Evolutionary conservation across 1,140 invertebrate genomes (phyloP).

Genomic region (Pinna nobilis): DNA sequence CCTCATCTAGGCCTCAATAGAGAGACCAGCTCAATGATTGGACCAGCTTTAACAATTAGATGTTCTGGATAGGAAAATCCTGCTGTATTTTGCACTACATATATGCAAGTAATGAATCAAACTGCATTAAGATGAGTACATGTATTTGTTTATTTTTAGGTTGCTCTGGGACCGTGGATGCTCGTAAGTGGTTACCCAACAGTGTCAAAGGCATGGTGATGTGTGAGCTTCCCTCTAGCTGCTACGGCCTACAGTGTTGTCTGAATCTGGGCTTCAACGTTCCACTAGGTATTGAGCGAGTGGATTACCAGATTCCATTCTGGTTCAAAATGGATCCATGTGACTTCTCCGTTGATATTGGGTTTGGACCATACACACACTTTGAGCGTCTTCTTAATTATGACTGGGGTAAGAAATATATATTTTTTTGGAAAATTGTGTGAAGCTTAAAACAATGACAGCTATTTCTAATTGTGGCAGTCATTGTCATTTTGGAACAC

Average conservation of each 20-base stretch:
- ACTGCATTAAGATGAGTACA: not conserved
- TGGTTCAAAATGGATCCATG: slow-evolving; percentile 51
- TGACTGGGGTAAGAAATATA: slow-evolving; percentile 33
- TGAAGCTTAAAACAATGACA: too few relatives aligned
- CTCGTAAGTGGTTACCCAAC: slow-evolving; percentile 37
- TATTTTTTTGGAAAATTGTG: too few relatives aligned
- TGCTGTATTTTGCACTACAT: too few relatives aligned
- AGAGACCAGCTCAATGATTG: too few relatives aligned
- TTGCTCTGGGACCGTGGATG: slow-evolving; percentile 46
- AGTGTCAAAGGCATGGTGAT: slow-evolving; percentile 31
- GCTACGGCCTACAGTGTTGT: slow-evolving; percentile 54
- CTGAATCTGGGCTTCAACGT: slow-evolving; percentile 45
- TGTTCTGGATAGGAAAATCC: too few relatives aligned
- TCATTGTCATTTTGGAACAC: too few relatives aligned
- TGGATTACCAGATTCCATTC: slow-evolving; percentile 39
- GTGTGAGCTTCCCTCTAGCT: slow-evolving; percentile 49
- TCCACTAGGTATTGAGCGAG: slow-evolving; percentile 35
- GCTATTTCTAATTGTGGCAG: too few relatives aligned
- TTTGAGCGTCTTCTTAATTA: slow-evolving; percentile 21
- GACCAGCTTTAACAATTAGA: too few relatives aligned
- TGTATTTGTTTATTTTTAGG: slow-evolving; percentile 27
- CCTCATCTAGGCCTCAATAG: too few relatives aligned
- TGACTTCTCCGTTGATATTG: slow-evolving; percentile 46
- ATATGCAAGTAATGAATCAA: not conserved
- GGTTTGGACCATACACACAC: slow-evolving; percentile 46